Evolutionary conservation across 2,888 invertebrate species (phyloP), one percentile per base, ranked within the genome.

Genomic region (Hofmannophila pseudospretella): DNA sequence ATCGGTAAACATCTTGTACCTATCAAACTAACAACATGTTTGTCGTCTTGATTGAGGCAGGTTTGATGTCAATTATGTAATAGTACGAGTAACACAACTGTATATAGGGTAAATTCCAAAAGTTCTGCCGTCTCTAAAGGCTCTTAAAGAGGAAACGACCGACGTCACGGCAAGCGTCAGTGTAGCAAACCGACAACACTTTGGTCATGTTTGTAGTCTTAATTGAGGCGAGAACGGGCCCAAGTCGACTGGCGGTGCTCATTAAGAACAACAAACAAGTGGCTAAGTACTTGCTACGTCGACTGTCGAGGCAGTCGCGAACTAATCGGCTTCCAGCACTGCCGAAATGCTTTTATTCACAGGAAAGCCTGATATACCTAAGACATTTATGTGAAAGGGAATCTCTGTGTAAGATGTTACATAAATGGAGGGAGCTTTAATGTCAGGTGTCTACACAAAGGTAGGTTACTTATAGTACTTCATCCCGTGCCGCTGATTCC

Each of bases 221-320:
- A 84, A 85, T 84, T 84, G 81, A 81, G 75, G 72, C 75, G 70
- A 68, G 68, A 77, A 76, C 78, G 75, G 69, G 60, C 71, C 71
- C 56, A 77, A 82, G 69, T 82, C 77, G 76, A 75, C 76, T 80
- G 73, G 67, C 77, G 63, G 54, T 73, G 77, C 82, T 86, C 85
- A 81, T 85, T 84, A 85, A 77, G 75, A 79, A 78, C 79, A 80
- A 77, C 82, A 80, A 84, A 84, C 82, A 82, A 81, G 70, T 66
- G 66, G 58, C 70, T 81, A 81, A 81, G 82, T 78, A 81, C 77
- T 62, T 60, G 82, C 77, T 80, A 77, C 62, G 60, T 54, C 54
- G 63, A n/a, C n/a, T n/a, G n/a, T 62, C 32, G 69, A 66, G 58
- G 58, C 58, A 54, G 60, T 60, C 60, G 58, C 58, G 60, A 74